Conservation (phyloP, 1,140 invertebrate species). For the Periplaneta americana region DNA sequence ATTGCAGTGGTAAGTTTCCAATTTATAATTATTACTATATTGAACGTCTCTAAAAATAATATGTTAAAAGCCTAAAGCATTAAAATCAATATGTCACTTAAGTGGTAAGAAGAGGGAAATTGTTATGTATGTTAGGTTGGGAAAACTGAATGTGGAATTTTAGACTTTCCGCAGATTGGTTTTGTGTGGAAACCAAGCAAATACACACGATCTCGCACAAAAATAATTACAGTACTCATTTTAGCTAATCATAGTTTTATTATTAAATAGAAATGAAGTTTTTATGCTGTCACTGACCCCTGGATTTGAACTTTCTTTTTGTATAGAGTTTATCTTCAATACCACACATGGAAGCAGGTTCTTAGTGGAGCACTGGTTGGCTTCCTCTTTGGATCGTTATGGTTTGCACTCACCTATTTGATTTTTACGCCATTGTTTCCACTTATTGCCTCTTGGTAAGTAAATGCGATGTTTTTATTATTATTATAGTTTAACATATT, state of each 20-base stretch:
- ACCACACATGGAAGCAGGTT: slow-evolving; percentile 82
- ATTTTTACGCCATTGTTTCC: slow-evolving; percentile 83
- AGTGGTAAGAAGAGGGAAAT: no score
- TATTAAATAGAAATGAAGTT: not conserved
- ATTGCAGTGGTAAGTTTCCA: no score
- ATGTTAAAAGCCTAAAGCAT: no score
- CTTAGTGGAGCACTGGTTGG: slow-evolving; percentile 69
- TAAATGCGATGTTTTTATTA: slow-evolving; percentile 15
- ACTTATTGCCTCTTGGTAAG: slow-evolving; percentile 78
- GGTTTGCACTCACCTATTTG: slow-evolving; percentile 75
- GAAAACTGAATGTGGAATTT: no score
- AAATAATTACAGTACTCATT: not conserved
- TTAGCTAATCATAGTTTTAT: not conserved
- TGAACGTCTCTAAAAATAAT: no score
- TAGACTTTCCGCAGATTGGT: no score
- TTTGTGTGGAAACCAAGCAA: no score
- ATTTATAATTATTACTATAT: no score
- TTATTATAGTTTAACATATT: no score
- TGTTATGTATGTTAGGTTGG: no score
- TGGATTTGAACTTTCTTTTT: not conserved
- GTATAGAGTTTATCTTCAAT: slow-evolving; percentile 74
- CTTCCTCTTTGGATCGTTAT: slow-evolving; percentile 57
- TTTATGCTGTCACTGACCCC: not conserved
- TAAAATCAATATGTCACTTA: no score
- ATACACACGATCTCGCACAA: no score